Evolutionary conservation across 2,113 vertebrate genomes (phyloP), one percentile per base, ranked within the genome.

Genomic region (Rynchops niger): DNA sequence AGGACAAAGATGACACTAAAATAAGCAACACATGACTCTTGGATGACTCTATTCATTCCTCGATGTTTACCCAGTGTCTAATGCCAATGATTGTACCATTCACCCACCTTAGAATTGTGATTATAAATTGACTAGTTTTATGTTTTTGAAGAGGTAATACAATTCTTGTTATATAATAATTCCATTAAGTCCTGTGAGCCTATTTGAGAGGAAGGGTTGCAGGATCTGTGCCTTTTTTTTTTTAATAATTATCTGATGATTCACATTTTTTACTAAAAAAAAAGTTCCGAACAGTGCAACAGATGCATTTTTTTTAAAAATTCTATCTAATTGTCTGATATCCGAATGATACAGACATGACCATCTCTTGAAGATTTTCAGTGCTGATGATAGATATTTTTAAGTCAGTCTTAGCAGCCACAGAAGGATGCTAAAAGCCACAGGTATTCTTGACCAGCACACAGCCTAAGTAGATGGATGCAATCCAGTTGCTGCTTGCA

Each of bases 51-150:
- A 42, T 43, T 67, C 3, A 43, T 96, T 97, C 88, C 13, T 92
- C 15, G 5, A 22, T 88, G 42, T 86, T 78, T 76, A 65, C 36
- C 22, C 38, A 62, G 43, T 72, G 34, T 93, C 72, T 95, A 94
- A 72, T 96, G 43, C 82, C 82, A 81, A 17, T 76, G 74, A 81
- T 69, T 97, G 76, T 94, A 62, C 87, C 83, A 80, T 84, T 89
- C 50, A 49, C 8, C 80, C 71, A 55, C 42, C 78, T 95, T 87
- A 95, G 80, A 70, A 88, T 18, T 58, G 12, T 32, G 36, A 67
- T 55, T 84, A 79, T 62, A 87, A 92, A 94, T 90, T 63, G 74
- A 77, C n/a, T 91, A 66, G 77, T 89, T 92, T 88, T 79, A 74
- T 66, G n/a, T 76, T 93, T 93, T 89, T 50, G 43, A 88, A 85